Evolutionary conservation across 2,797 vertebrate species (phyloP).

Genomic region (Crypturellus tataupa): DNA sequence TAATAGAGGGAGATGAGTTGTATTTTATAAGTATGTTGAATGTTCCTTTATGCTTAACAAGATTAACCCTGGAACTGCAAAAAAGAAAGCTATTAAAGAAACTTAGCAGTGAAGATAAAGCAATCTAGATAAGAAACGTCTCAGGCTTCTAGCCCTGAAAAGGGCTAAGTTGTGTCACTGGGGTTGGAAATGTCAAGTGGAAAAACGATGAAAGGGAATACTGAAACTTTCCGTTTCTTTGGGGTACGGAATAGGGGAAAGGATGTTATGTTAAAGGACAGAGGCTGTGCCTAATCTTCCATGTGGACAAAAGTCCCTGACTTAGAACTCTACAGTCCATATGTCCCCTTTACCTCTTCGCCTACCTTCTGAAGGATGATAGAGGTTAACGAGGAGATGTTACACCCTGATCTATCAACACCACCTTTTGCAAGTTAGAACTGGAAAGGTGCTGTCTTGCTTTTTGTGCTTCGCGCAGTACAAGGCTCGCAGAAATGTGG

Average conservation of each 20-base stretch:
- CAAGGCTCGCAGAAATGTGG: not conserved
- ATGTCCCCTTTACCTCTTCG: fast-evolving
- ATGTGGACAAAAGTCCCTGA: not conserved
- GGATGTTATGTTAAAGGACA: not conserved
- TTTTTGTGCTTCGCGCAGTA: not conserved
- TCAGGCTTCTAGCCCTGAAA: not conserved
- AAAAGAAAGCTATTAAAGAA: not conserved
- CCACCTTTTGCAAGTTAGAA: not conserved
- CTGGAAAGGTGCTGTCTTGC: too few relatives aligned
- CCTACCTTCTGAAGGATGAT: fast-evolving
- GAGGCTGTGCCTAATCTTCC: not conserved
- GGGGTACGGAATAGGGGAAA: not conserved
- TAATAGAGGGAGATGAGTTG: not conserved
- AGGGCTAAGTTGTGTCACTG: fast-evolving
- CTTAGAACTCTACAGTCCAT: not conserved
- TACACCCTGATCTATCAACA: not conserved
- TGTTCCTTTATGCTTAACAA: not conserved
- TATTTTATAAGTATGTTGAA: not conserved
- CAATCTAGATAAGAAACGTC: not conserved
- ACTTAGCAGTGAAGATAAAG: not conserved
- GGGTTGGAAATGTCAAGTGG: not conserved
- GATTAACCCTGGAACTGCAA: constrained; percentile 7
- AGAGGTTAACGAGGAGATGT: fast-evolving
- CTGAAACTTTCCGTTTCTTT: not conserved
- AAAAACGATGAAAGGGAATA: not conserved